A percentile compares a stretch with the other conserved stretches of the same genome.
Conservation (phyloP, 1,140 invertebrate species). For the Octopus sinensis region DNA sequence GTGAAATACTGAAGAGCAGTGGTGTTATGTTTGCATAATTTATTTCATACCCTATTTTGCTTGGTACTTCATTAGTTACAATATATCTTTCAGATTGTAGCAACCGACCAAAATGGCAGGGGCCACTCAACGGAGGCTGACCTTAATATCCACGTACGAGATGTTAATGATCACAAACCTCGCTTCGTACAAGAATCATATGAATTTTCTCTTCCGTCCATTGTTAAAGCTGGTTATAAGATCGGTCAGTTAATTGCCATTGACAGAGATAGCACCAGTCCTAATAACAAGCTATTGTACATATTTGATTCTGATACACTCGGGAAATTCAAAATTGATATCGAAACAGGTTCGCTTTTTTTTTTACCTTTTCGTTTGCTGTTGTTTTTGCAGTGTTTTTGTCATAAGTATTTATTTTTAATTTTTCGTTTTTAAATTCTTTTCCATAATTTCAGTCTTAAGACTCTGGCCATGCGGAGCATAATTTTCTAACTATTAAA, state of each 20-base stretch:
- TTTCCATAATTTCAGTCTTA: too few relatives aligned
- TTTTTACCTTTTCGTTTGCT: too few relatives aligned
- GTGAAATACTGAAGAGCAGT: too few relatives aligned
- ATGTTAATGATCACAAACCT: slow-evolving; percentile 28
- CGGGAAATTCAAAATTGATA: slow-evolving; percentile 28
- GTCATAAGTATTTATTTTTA: too few relatives aligned
- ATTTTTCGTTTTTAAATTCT: too few relatives aligned
- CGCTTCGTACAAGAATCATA: slow-evolving; percentile 13
- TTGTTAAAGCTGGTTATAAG: slow-evolving; percentile 21
- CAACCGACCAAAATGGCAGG: slow-evolving; percentile 15
- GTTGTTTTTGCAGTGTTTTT: too few relatives aligned
- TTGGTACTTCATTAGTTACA: neutral
- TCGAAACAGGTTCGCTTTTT: slow-evolving; percentile 21
- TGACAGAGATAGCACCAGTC: slow-evolving; percentile 25
- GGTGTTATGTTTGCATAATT: too few relatives aligned
- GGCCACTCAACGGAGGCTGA: slow-evolving; percentile 14
- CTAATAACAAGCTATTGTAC: slow-evolving; percentile 27
- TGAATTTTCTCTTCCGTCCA: slow-evolving; percentile 8
- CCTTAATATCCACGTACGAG: slow-evolving; percentile 19
- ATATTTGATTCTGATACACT: slow-evolving; percentile 20
- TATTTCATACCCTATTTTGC: neutral
- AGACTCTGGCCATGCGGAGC: too few relatives aligned
- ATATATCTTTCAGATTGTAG: slow-evolving; percentile 19
- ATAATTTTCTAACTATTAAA: too few relatives aligned
- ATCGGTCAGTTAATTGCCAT: slow-evolving; percentile 18